Conservation (phyloP, 2,113 vertebrate species). For the Notechis scutatus region DNA sequence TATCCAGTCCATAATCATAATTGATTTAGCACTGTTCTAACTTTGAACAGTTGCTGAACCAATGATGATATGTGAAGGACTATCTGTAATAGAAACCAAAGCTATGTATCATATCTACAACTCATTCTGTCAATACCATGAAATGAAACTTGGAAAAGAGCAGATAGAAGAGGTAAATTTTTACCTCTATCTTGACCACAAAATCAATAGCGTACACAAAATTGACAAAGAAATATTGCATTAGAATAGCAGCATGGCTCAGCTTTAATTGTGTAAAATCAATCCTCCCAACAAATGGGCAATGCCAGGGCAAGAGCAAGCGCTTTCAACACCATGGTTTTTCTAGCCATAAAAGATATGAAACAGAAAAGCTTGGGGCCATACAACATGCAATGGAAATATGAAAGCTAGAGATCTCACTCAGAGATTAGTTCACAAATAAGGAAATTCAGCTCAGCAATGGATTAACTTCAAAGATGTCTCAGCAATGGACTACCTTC, state of each 20-base stretch:
- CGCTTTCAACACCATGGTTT: not conserved
- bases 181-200: not conserved
- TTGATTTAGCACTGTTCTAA: not conserved
- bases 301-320: not conserved
- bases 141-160: not conserved
- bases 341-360: not conserved
- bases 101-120: not conserved
- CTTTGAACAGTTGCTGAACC: not conserved
- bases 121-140: not conserved
- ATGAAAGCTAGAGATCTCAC: not conserved
- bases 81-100: not conserved
- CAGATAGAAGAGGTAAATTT: not conserved
- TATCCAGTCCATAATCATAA: not conserved
- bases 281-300: not conserved
- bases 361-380: not conserved
- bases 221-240: not conserved
- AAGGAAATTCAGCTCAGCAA: not conserved
- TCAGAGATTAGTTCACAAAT: not conserved
- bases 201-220: not conserved
- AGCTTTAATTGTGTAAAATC: not conserved
- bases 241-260: not conserved
- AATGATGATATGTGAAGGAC: not conserved
- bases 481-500: not conserved
- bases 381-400: not conserved
- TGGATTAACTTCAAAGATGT: not conserved